Evolutionary conservation across 2,888 invertebrate genomes (phyloP), one percentile per base, ranked within the genome.

Genomic region (Nomada fabriciana): DNA sequence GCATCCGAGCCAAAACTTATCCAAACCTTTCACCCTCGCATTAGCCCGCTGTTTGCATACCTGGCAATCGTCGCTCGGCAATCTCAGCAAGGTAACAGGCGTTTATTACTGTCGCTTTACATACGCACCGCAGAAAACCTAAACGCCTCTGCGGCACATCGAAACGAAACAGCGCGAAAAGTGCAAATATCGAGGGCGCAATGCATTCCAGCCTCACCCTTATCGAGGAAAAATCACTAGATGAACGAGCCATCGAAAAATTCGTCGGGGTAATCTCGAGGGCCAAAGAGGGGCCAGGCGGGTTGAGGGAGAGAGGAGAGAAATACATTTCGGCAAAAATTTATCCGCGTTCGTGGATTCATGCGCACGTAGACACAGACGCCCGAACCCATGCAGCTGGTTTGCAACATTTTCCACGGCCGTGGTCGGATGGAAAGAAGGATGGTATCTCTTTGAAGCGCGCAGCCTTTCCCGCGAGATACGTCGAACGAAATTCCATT

Each of bases 381-480:
- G 25, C 18, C 11, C 43, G 2, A 52, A 43, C n/a, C 25, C 60
- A 25, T 15, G 42, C 60, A 59, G 64, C 36, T 47, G 76, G 86
- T 76, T 81, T 76, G 78, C 83, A 72, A 77, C 78, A 82, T 73
- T 85, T 88, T 82, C 83, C 78, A 85, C 67, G 65, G 68, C 50
- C 69, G 70, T 61, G 65, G 74, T 43, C 69, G 70, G 86, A 76
- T 86, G 80, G 82, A 82, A 87, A 88, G 84, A 86, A 86, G 74
- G 86, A 86, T 80, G 81, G 82, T 88, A 84, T 86, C 80, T 78
- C 86, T 88, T 88, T 84, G 88, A 88, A 80, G 80, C 60, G 65
- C 29, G 70, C 59, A 36, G 47, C 81, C 61, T 63, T n/a, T 61
- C 61, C 63, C 53, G 18, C 67, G 61, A 42, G 7, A 55, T 65